These are phyloP conservation scores for Dasypogon diadema DNA, from an alignment of 2,888 invertebrate genomes.

Conservation along the genomic window DNA sequence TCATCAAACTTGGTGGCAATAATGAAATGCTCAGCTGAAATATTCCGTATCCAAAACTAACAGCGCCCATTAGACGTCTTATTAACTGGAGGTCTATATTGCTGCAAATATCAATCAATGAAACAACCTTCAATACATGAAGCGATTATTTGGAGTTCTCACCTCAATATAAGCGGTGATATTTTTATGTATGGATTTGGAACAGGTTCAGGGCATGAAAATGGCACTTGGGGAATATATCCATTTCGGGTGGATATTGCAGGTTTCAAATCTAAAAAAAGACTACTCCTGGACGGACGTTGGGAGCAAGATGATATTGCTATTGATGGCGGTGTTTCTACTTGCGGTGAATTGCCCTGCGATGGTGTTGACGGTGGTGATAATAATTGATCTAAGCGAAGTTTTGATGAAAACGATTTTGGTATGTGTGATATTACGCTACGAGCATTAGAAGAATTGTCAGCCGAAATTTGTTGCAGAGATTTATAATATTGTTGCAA, in stretches of 20 bases:
- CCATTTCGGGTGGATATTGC: slow-evolving; percentile 34
- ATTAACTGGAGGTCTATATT: slow-evolving; percentile 60
- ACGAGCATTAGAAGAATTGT: background rate
- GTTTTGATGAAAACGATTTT: slow-evolving; percentile 33
- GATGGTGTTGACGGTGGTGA: background rate
- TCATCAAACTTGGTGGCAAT: slow-evolving; percentile 74
- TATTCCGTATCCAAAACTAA: slow-evolving; percentile 78
- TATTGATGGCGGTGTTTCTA: background rate
- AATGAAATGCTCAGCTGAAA: slow-evolving; percentile 78
- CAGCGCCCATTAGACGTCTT: slow-evolving; percentile 75
- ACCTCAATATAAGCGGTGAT: slow-evolving; percentile 13
- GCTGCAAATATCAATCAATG: too few species aligned
- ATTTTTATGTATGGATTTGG: slow-evolving; percentile 29
- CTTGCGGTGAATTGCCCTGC: background rate
- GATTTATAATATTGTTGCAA: slow-evolving; percentile 44
- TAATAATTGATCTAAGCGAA: slow-evolving; percentile 18
- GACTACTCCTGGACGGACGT: slow-evolving; percentile 53
- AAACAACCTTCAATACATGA: too few species aligned
- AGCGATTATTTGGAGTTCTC: background rate
- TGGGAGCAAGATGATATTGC: slow-evolving; percentile 13
- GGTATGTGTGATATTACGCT: slow-evolving; percentile 20
- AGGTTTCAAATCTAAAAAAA: slow-evolving; percentile 52
- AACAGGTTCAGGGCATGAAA: slow-evolving; percentile 55
- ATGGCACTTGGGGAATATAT: slow-evolving; percentile 53
- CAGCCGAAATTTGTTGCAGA: slow-evolving; percentile 13